Percentiles rank a stretch among this genome's conserved stretches.
Evolutionary conservation across 2,113 vertebrate genomes (phyloP).

Genomic region (Alexandromys fortis): DNA sequence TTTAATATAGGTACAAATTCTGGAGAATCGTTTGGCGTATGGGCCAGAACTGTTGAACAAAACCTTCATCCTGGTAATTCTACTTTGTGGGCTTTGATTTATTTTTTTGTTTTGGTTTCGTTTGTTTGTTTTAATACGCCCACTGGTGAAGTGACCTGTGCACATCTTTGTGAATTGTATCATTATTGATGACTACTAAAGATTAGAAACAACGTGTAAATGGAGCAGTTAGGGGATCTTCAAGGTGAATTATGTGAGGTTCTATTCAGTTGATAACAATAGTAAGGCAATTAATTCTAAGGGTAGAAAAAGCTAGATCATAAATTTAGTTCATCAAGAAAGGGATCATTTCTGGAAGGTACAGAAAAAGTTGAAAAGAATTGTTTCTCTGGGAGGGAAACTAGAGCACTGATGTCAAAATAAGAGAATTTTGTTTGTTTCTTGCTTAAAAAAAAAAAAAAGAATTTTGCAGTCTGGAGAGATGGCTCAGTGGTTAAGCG

Average conservation of each 20-base stretch:
- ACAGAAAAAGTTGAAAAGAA: slow-evolving; percentile 20
- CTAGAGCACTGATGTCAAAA: neutral
- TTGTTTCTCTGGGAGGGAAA: slow-evolving; percentile 46
- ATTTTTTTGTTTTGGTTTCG: neutral
- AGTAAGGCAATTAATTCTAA: neutral
- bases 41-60: neutral
- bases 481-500: neutral
- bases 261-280: slow-evolving; percentile 28
- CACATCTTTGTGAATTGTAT: neutral
- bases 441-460: neutral
- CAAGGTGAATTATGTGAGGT: slow-evolving; percentile 24
- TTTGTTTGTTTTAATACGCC: neutral
- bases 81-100: neutral
- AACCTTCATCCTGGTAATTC: neutral
- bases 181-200: neutral
- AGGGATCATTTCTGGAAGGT: slow-evolving; percentile 21
- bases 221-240: neutral
- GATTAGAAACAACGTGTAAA: neutral
- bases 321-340: slow-evolving; percentile 10
- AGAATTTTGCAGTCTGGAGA: neutral
- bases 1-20: neutral
- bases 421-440: too few species aligned
- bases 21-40: neutral
- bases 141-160: neutral
- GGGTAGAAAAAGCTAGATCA: neutral